Evolutionary conservation across 2,888 invertebrate species (phyloP).

Genomic region (Odontocolon sp.): DNA sequence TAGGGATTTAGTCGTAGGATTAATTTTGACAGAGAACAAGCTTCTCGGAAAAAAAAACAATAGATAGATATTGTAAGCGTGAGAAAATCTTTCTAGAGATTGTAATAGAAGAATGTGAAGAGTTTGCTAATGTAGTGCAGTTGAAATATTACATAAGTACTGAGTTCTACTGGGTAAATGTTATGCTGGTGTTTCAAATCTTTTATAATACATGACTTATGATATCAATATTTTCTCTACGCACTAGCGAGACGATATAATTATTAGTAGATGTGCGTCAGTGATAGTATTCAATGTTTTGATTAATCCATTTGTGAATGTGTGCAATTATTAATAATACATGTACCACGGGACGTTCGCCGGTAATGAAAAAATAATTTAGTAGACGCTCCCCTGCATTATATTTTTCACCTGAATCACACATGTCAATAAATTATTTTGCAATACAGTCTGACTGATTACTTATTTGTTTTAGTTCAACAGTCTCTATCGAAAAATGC

Average conservation of each 20-base stretch:
- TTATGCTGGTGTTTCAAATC: neutral
- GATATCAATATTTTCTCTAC: too few relatives aligned
- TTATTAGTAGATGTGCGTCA: too few relatives aligned
- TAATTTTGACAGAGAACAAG: slow-evolving; percentile 13
- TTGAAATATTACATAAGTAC: too few relatives aligned
- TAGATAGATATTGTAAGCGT: neutral
- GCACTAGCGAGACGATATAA: too few relatives aligned
- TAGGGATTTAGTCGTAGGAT: neutral
- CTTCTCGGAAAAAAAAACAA: neutral
- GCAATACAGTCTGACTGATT: slow-evolving; percentile 18
- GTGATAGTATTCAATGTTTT: too few relatives aligned
- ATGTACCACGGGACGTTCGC: too few relatives aligned
- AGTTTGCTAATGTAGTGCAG: too few relatives aligned
- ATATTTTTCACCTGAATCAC: neutral
- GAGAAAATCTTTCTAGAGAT: neutral
- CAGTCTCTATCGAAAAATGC: too few relatives aligned
- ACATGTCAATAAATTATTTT: slow-evolving; percentile 51
- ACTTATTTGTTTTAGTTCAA: neutral
- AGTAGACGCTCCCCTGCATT: neutral
- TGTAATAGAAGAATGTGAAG: neutral
- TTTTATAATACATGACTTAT: too few relatives aligned
- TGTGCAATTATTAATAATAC: too few relatives aligned
- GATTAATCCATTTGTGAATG: too few relatives aligned
- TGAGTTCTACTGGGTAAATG: slow-evolving; percentile 3
- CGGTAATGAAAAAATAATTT: slow-evolving; percentile 3